Evolutionary conservation across 2,888 invertebrate genomes (phyloP).

Genomic region (Nyleta sp.): DNA sequence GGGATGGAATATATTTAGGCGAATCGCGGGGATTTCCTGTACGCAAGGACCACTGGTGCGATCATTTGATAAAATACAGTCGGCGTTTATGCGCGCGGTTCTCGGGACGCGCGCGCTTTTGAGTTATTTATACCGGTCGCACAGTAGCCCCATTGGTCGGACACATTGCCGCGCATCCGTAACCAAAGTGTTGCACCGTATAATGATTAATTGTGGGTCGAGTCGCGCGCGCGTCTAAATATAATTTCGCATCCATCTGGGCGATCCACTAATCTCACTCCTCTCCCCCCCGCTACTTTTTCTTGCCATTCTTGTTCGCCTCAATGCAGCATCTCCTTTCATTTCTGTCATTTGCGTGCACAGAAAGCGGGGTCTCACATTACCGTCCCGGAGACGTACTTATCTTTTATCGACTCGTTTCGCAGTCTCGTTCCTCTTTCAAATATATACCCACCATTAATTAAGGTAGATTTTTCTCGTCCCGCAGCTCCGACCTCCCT

Average conservation of each 20-base stretch:
- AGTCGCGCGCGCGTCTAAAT: constrained; percentile 67
- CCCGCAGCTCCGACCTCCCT: constrained; percentile 34
- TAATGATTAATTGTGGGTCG: constrained; percentile 73
- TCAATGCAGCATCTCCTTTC: constrained; percentile 49
- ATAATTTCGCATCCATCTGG: constrained; percentile 63
- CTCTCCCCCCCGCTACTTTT: constrained; percentile 13
- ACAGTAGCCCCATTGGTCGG: constrained; percentile 57
- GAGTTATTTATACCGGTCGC: constrained; percentile 67
- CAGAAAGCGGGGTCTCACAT: constrained; percentile 58
- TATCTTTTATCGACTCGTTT: constrained; percentile 64
- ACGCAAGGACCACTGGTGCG: constrained; percentile 37
- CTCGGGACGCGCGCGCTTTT: constrained; percentile 34
- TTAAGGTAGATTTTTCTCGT: constrained; percentile 63
- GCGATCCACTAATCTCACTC: constrained; percentile 50
- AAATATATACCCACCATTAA: constrained; percentile 63
- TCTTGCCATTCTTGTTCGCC: constrained; percentile 30
- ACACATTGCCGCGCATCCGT: constrained; percentile 67
- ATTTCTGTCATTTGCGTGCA: constrained; percentile 64
- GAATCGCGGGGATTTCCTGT: constrained; percentile 44
- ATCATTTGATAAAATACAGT: constrained; percentile 55
- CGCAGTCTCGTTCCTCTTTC: constrained; percentile 61
- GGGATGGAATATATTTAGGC: constrained; percentile 45
- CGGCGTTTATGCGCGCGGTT: constrained; percentile 30
- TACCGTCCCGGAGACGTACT: constrained; percentile 57
- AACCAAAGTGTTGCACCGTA: constrained; percentile 65